Conservation (phyloP, 2,797 vertebrate species). For the Poeciliopsis turneri region DNA sequence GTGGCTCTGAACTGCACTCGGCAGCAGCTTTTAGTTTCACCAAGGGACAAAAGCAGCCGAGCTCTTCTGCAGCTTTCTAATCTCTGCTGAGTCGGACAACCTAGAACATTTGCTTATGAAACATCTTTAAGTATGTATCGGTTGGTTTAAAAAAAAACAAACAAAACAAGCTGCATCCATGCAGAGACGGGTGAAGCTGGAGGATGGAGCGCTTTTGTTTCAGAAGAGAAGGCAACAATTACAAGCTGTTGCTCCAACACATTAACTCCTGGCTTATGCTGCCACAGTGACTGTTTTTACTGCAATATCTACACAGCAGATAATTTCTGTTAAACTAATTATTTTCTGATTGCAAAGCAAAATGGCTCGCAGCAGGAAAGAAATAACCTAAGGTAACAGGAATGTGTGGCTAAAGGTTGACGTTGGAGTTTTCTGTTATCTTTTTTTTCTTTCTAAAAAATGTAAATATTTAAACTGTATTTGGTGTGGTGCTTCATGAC, state of each 20-base stretch:
- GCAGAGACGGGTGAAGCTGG: constrained; percentile 53
- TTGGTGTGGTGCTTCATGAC: constrained; percentile 2
- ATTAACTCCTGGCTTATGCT: constrained; percentile 48
- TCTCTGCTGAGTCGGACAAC: constrained; percentile 26
- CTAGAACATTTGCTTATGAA: neutral
- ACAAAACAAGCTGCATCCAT: constrained; percentile 43
- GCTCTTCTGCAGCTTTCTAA: constrained; percentile 16
- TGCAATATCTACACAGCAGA: constrained; percentile 35
- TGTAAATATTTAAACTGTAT: constrained; percentile 28
- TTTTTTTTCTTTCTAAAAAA: constrained; percentile 20
- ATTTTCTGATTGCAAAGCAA: neutral
- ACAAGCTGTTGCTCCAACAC: constrained; percentile 59
- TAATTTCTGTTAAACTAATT: neutral
- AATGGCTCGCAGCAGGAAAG: neutral
- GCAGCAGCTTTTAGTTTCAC: constrained; percentile 50
- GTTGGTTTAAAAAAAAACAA: neutral
- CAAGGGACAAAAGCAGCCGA: constrained; percentile 9
- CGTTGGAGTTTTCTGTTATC: constrained; percentile 25
- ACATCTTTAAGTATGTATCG: neutral
- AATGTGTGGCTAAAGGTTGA: constrained; percentile 15
- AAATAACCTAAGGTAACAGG: constrained; percentile 7
- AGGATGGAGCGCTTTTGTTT: constrained; percentile 63
- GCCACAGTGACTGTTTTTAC: constrained; percentile 7
- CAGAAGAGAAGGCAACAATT: constrained; percentile 41
- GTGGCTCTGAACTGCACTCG: constrained; percentile 48